phyloP scores from a whole-genome alignment of 2,888 invertebrate species.

The Diaperis boleti region DNA sequence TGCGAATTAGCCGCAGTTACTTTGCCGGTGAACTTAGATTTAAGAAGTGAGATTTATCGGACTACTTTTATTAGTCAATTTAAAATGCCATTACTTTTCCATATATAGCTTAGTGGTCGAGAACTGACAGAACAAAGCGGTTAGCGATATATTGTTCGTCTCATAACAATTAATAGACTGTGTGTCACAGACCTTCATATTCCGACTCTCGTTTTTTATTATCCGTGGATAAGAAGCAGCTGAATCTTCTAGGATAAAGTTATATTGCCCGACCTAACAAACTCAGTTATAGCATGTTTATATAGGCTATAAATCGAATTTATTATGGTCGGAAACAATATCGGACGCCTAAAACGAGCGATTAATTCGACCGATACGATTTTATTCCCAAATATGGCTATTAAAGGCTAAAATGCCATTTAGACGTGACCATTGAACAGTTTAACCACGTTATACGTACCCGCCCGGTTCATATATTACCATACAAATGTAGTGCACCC shows the following conservation, averaged over 20 bases:
- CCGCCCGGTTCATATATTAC: conserved; percentile 13
- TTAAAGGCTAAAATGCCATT: conserved; percentile 27
- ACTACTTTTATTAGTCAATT: no score
- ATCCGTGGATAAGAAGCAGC: conserved; percentile 14
- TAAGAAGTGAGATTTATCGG: no score
- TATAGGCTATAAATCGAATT: conserved; percentile 41
- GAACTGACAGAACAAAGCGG: conserved; percentile 1
- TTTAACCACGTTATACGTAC: conserved; percentile 4
- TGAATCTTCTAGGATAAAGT: conserved; percentile 19
- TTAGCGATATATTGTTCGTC: no score
- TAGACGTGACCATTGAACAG: conserved; percentile 18
- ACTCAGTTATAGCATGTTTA: conserved; percentile 36
- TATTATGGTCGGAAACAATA: conserved; percentile 41
- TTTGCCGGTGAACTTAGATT: background rate
- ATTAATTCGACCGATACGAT: conserved; percentile 41
- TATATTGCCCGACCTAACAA: conserved; percentile 33
- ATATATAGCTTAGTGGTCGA: no score
- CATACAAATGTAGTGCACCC: conserved; percentile 33
- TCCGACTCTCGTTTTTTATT: conserved; percentile 1
- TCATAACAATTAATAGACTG: conserved; percentile 14
- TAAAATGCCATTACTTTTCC: no score
- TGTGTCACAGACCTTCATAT: background rate
- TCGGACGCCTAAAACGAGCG: conserved; percentile 42
- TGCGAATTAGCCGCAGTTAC: conserved; percentile 14
- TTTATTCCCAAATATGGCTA: conserved; percentile 38